Conservation (phyloP, 1,140 invertebrate genomes). For the Microplitis demolitor region DNA sequence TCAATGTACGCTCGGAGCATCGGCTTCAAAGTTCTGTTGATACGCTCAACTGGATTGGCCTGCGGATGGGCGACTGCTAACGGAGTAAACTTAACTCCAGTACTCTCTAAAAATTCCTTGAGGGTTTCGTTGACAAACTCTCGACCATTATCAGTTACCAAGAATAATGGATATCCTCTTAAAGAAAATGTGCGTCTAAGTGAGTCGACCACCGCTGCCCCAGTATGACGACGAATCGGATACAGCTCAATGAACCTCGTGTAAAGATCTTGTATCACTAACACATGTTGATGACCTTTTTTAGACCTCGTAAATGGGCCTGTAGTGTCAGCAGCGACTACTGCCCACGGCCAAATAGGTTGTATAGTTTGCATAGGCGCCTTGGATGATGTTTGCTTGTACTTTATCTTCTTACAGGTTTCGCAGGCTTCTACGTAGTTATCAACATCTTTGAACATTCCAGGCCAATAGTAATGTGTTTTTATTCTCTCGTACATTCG, state of each 20-base stretch:
- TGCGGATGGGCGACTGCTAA: conserved; percentile 3
- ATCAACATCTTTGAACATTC: not conserved
- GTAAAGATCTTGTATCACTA: too few relatives aligned
- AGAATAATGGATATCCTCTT: conserved; percentile 6
- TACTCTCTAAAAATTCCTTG: not conserved
- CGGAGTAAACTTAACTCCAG: not conserved
- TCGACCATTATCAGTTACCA: conserved; percentile 18
- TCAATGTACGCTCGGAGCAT: not conserved
- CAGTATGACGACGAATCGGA: too few relatives aligned
- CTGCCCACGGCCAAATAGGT: not conserved
- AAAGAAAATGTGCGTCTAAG: conserved; percentile 19
- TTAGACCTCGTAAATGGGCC: conserved; percentile 1
- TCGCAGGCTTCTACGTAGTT: not conserved
- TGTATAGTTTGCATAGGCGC: not conserved
- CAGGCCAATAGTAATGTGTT: not conserved
- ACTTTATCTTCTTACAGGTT: not conserved
- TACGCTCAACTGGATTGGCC: conserved; percentile 19
- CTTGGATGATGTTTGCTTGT: not conserved
- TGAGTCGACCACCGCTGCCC: not conserved
- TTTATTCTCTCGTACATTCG: not conserved
- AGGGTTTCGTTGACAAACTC: conserved; percentile 20
- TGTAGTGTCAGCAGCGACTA: not conserved
- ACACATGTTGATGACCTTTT: too few relatives aligned
- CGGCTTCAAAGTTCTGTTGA: conserved; percentile 17
- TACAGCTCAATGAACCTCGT: too few relatives aligned